A percentile compares a stretch with the other conserved stretches of the same genome.
Evolutionary conservation across 2,888 invertebrate genomes (phyloP).

Genomic region (Pheosia tremula): DNA sequence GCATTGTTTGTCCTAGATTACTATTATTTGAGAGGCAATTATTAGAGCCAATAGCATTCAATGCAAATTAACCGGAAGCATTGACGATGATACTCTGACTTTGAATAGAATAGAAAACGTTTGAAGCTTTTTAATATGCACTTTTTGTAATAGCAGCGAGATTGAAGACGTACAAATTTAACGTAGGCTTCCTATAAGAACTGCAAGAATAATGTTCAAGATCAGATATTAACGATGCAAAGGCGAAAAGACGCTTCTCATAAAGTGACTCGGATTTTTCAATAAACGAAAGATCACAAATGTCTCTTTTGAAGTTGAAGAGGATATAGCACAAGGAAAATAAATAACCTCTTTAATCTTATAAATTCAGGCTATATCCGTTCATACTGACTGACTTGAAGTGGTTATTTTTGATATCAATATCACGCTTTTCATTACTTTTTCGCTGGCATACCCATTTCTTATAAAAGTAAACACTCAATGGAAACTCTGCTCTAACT

Average conservation of each 20-base stretch:
- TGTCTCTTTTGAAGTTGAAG: not conserved
- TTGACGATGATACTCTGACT: slow-evolving; percentile 32
- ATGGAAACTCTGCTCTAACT: too few relatives aligned
- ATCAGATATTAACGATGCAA: not conserved
- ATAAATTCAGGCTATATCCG: too few relatives aligned
- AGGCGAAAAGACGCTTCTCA: too few relatives aligned
- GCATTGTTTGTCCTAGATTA: slow-evolving; percentile 42
- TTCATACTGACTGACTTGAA: too few relatives aligned
- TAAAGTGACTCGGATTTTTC: not conserved
- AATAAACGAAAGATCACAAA: too few relatives aligned
- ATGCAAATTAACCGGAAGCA: slow-evolving; percentile 70
- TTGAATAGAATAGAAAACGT: slow-evolving; percentile 27
- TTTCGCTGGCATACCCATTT: too few relatives aligned
- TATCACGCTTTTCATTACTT: too few relatives aligned
- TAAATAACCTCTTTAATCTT: not conserved
- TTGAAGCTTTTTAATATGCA: slow-evolving; percentile 22
- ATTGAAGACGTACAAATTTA: not conserved
- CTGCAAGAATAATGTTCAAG: not conserved
- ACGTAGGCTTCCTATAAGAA: not conserved
- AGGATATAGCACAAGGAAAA: not conserved
- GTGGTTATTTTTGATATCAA: too few relatives aligned
- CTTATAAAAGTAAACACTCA: too few relatives aligned
- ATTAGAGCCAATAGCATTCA: slow-evolving; percentile 57
- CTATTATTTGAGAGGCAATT: slow-evolving; percentile 40
- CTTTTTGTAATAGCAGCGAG: slow-evolving; percentile 1